Evolutionary conservation across 2,888 invertebrate species (phyloP).

Genomic region (Cremastinae sp.): DNA sequence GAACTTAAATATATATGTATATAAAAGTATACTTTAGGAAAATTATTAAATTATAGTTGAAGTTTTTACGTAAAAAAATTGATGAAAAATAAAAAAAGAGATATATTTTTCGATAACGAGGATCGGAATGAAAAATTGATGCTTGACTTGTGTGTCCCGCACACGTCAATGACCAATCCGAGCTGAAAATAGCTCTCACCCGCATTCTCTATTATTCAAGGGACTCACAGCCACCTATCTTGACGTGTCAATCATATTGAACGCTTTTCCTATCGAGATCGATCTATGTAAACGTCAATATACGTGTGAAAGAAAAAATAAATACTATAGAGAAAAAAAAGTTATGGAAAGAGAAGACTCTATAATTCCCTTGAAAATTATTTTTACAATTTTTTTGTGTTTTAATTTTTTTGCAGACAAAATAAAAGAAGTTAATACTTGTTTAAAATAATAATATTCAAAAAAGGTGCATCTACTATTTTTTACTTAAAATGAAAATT

Average conservation of each 20-base stretch:
- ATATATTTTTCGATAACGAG: constrained; percentile 17
- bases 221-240: constrained; percentile 30
- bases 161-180: constrained; percentile 50
- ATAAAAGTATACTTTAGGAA: too few species aligned
- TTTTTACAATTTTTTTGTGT: background rate
- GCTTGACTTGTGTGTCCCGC: constrained; percentile 38
- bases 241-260: constrained; percentile 48
- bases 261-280: constrained; percentile 28
- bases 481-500: too few species aligned
- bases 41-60: too few species aligned
- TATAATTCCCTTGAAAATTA: too few species aligned
- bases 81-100: background rate
- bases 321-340: background rate
- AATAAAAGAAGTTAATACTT: too few species aligned
- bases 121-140: constrained; percentile 35
- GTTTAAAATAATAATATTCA: too few species aligned
- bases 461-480: too few species aligned
- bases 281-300: background rate
- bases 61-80: too few species aligned
- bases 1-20: constrained; percentile 44
- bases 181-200: constrained; percentile 12
- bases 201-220: constrained; percentile 42
- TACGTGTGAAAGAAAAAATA: constrained; percentile 23
- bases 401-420: background rate
- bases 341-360: too few species aligned